These are phyloP conservation scores for Platichthys flesus DNA, from an alignment of 2,113 vertebrate genomes.

Conservation along the genomic window DNA sequence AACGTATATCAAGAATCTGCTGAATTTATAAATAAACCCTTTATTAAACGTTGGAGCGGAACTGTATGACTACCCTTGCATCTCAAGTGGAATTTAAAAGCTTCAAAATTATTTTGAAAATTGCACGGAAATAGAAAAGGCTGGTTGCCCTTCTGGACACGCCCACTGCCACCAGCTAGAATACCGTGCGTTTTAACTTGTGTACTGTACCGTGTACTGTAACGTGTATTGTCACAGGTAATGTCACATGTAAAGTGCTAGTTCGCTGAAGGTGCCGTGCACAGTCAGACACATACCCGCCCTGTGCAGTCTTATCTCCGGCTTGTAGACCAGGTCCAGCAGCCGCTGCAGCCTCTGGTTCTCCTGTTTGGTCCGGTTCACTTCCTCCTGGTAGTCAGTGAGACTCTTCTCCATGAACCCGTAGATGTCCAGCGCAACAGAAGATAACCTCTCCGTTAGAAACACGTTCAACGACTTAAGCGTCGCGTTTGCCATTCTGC, in stretches of 20 bases:
- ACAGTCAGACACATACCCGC: conserved; percentile 36
- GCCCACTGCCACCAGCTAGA: too few species aligned
- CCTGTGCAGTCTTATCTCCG: conserved; percentile 51
- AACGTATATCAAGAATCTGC: too few species aligned
- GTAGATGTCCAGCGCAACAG: conserved; percentile 63
- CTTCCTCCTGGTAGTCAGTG: conserved; percentile 57
- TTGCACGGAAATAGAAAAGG: background rate
- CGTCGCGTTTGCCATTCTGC: conserved; percentile 37
- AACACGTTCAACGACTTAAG: conserved; percentile 63
- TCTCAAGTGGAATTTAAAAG: background rate
- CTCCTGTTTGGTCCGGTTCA: conserved; percentile 50
- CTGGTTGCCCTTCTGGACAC: too few species aligned
- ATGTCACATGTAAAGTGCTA: background rate
- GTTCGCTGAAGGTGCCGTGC: background rate
- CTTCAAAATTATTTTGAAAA: background rate
- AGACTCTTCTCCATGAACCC: conserved; percentile 57
- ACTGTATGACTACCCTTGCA: background rate
- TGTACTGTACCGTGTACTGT: background rate
- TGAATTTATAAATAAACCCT: background rate
- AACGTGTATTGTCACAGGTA: too few species aligned
- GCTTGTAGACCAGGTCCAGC: conserved; percentile 58
- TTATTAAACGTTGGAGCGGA: background rate
- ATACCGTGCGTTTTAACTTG: background rate
- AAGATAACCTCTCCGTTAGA: conserved; percentile 56
- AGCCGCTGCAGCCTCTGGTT: conserved; percentile 63